Conservation (phyloP, 2,797 vertebrate genomes). For the Emydoidea blandingii region DNA sequence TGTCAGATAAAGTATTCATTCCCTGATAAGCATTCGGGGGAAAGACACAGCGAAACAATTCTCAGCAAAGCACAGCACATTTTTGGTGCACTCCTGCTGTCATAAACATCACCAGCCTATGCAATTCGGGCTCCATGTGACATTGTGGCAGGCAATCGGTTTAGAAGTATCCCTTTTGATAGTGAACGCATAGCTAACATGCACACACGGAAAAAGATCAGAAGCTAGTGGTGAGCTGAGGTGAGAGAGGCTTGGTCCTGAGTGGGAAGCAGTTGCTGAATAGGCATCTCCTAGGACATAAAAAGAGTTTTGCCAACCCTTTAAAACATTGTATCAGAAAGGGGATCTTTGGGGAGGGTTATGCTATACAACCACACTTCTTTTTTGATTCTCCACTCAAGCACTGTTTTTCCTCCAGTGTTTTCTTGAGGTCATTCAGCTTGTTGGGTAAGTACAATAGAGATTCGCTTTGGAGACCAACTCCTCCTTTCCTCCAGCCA, state of each 20-base stretch:
- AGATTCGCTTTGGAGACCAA: neutral
- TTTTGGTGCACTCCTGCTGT: neutral
- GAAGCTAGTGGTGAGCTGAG: neutral
- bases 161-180: neutral
- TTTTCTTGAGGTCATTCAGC: neutral
- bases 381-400: neutral
- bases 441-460: neutral
- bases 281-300: neutral
- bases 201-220: neutral
- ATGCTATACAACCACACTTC: neutral
- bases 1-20: neutral
- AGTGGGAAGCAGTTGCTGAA: neutral
- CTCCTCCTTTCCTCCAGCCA: neutral
- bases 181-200: neutral
- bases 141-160: neutral
- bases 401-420: neutral
- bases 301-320: neutral
- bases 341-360: neutral
- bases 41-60: neutral
- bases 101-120: neutral
- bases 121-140: neutral
- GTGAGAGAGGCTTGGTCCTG: neutral
- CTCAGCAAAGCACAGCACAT: neutral
- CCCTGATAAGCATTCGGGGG: neutral
- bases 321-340: neutral